A percentile compares a stretch with the other conserved stretches of the same genome.
phyloP scores from a whole-genome alignment of 1,140 invertebrate species.

The Eupristina koningsbergeri region DNA sequence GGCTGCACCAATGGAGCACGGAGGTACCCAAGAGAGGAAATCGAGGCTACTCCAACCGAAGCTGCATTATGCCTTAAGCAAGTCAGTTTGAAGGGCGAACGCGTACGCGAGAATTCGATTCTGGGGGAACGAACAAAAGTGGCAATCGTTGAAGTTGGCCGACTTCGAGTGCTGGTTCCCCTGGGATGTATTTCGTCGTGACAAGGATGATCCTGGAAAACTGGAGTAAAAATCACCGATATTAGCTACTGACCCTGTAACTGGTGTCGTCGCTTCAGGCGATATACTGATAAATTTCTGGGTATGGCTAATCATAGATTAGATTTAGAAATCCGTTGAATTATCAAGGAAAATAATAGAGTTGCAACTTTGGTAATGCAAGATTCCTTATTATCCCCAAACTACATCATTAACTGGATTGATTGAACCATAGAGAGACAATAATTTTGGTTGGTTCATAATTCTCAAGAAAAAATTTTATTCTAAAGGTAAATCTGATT shows the following conservation, averaged over 20 bases:
- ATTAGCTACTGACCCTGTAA: not conserved
- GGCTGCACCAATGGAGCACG: not conserved
- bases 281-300: not conserved
- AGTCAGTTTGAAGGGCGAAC: not conserved
- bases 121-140: not conserved
- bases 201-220: not conserved
- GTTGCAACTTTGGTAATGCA: too few relatives aligned
- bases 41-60: not conserved
- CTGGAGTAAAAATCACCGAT: not conserved
- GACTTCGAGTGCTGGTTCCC: not conserved
- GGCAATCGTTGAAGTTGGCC: not conserved
- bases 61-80: not conserved
- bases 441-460: too few relatives aligned
- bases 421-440: too few relatives aligned
- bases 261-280: not conserved
- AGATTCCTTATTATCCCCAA: too few relatives aligned
- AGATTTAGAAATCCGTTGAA: not conserved
- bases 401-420: too few relatives aligned
- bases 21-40: not conserved
- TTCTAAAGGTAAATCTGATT: not conserved
- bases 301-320: not conserved
- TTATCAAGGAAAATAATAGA: not conserved
- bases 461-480: too few relatives aligned
- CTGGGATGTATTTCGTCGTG: not conserved
- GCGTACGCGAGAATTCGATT: slow-evolving; percentile 5